Evolutionary conservation across 2,113 vertebrate species (phyloP).

Genomic region (Solea solea): DNA sequence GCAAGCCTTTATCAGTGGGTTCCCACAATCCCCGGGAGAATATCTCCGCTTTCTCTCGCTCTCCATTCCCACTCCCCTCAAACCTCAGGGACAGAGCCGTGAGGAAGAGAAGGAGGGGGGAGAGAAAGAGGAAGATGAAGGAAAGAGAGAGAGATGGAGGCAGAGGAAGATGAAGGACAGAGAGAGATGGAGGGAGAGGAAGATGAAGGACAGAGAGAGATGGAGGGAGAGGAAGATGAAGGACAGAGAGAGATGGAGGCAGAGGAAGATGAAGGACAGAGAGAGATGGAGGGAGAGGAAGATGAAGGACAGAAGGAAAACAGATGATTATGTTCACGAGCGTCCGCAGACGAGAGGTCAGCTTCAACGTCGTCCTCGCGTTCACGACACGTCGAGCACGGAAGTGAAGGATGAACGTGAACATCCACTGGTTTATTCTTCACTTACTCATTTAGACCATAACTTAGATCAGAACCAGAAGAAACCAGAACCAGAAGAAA

Average conservation of each 20-base stretch:
- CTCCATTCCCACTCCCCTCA: conserved; percentile 32
- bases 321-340: conserved; percentile 39
- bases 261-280: no score
- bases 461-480: no score
- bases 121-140: conserved; percentile 1
- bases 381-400: conserved; percentile 8
- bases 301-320: not conserved
- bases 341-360: conserved; percentile 13
- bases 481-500: no score
- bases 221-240: conserved; percentile 1
- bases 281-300: not conserved
- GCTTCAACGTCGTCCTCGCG: conserved; percentile 15
- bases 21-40: conserved; percentile 80
- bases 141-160: no score
- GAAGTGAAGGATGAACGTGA: not conserved
- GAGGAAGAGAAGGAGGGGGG: conserved; percentile 17
- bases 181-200: not conserved
- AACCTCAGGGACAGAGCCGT: conserved; percentile 55
- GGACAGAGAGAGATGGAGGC: no score
- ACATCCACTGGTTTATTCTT: not conserved
- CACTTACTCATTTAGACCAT: no score
- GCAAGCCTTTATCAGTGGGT: conserved; percentile 77
- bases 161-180: no score
- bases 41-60: conserved; percentile 44
- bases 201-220: not conserved